Conservation (phyloP, 2,113 vertebrate species). For the Bagarius yarrelli region DNA sequence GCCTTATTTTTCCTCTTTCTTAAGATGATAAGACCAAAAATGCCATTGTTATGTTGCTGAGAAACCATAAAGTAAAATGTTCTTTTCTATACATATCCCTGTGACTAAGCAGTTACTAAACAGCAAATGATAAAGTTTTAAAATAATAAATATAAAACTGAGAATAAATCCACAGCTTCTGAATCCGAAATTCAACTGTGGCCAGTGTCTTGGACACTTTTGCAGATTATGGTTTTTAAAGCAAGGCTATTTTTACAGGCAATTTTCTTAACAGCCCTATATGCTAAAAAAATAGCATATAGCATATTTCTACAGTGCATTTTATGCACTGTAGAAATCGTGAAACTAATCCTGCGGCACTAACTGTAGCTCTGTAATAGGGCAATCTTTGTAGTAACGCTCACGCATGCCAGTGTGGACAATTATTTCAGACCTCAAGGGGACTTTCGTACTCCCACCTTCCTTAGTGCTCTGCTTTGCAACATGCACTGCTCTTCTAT, state of each 20-base stretch:
- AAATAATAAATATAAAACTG: not conserved
- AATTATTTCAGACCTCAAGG: conserved; percentile 41
- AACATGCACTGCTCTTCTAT: conserved; percentile 37
- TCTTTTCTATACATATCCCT: not conserved
- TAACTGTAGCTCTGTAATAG: conserved; percentile 18
- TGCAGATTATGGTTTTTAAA: not conserved
- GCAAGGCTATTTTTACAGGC: not conserved
- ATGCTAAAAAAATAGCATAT: not conserved
- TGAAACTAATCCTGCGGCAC: not conserved
- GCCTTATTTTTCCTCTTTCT: not conserved
- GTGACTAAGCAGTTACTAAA: not conserved
- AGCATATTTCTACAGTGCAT: too few relatives aligned
- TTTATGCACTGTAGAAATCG: not conserved
- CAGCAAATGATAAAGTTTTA: not conserved
- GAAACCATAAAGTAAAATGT: not conserved
- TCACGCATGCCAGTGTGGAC: conserved; percentile 27
- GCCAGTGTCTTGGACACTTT: not conserved
- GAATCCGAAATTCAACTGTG: not conserved
- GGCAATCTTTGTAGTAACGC: conserved; percentile 28
- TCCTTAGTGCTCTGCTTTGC: conserved; percentile 31
- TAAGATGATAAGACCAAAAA: not conserved
- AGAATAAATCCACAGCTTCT: not conserved
- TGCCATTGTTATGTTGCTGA: not conserved
- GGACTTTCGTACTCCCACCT: conserved; percentile 46
- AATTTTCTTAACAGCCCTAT: not conserved